phyloP scores from a whole-genome alignment of 1,140 invertebrate genomes.

The Drosophila subpulchrella region DNA sequence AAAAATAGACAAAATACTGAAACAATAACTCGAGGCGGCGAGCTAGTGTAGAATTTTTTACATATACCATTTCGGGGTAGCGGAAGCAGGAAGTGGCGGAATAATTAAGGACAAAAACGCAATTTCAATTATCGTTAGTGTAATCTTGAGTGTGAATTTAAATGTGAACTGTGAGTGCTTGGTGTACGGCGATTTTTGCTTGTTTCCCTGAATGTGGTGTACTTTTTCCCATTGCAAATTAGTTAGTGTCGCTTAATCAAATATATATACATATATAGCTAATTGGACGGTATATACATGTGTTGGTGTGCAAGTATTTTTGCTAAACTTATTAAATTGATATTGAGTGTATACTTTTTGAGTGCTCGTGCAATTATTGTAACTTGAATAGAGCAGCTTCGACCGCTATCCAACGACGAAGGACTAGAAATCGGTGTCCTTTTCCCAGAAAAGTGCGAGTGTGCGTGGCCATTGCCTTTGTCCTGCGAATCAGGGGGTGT shows the following conservation, averaged over 20 bases:
- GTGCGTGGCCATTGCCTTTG: constrained; percentile 9
- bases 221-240: constrained; percentile 47
- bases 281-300: constrained; percentile 26
- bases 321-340: constrained; percentile 57
- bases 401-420: constrained; percentile 15
- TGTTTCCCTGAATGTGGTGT: constrained; percentile 42
- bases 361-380: constrained; percentile 29
- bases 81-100: constrained; percentile 17
- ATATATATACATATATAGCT: constrained; percentile 36
- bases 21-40: constrained; percentile 39
- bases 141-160: constrained; percentile 38
- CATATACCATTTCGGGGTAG: constrained; percentile 15
- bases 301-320: constrained; percentile 55
- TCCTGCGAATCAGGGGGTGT: constrained; percentile 12
- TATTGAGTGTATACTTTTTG: constrained; percentile 30
- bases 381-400: constrained; percentile 10
- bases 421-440: constrained; percentile 12
- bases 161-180: constrained; percentile 24
- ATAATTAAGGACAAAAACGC: constrained; percentile 28
- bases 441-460: constrained; percentile 1
- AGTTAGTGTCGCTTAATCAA: constrained; percentile 69
- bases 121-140: constrained; percentile 49
- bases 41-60: constrained; percentile 35
- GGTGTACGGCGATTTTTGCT: constrained; percentile 7
- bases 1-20: constrained; percentile 41